Evolutionary conservation across 1,140 invertebrate species (phyloP).

Genomic region (Octopus sinensis): DNA sequence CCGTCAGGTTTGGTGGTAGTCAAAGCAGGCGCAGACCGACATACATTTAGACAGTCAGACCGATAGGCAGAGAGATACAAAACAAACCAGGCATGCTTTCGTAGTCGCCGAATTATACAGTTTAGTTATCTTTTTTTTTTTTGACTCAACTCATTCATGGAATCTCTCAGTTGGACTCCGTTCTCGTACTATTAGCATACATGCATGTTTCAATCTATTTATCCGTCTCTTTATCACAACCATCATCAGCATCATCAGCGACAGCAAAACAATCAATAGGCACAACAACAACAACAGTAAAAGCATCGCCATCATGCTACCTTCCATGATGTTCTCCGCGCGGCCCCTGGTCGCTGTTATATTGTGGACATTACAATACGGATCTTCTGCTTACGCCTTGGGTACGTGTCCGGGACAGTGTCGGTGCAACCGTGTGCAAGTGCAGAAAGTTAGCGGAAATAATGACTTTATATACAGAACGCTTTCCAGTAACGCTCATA

Average conservation of each 20-base stretch:
- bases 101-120: too few species aligned
- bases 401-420: neutral
- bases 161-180: too few species aligned
- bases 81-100: too few species aligned
- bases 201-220: neutral
- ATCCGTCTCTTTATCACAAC: neutral
- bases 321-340: neutral
- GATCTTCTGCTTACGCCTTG: neutral
- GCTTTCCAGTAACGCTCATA: neutral
- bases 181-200: too few species aligned
- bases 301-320: neutral
- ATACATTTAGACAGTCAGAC: too few species aligned
- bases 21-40: too few species aligned
- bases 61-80: too few species aligned
- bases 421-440: neutral
- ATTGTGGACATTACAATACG: neutral
- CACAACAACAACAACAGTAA: neutral
- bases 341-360: neutral
- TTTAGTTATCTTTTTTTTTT: too few species aligned
- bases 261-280: neutral
- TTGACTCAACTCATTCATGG: too few species aligned
- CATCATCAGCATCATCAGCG: neutral
- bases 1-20: too few species aligned
- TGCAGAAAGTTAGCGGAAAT: neutral
- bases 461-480: neutral